These are phyloP conservation scores for Anniella stebbinsi DNA, from an alignment of 2,797 vertebrate species.

Conservation along the genomic window DNA sequence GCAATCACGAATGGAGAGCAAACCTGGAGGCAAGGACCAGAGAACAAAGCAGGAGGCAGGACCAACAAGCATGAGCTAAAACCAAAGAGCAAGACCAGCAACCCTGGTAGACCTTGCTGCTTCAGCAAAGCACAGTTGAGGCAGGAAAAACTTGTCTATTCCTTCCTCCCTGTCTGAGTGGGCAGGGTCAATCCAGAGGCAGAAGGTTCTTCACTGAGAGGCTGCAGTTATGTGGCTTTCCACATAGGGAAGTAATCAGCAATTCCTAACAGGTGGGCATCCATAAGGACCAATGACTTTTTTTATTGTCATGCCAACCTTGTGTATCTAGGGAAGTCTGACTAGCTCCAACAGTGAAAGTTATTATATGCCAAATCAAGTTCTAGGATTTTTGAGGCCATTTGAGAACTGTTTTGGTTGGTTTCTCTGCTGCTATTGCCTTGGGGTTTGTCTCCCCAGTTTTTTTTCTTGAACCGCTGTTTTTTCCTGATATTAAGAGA, in stretches of 20 bases:
- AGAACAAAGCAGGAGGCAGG: no score
- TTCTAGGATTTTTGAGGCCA: neutral
- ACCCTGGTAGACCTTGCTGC: neutral
- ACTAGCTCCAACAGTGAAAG: no score
- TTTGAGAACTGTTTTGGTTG: neutral
- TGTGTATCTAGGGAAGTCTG: neutral
- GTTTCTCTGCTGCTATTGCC: neutral
- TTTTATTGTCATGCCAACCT: no score
- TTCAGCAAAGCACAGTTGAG: neutral
- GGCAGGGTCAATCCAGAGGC: neutral
- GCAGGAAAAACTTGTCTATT: no score
- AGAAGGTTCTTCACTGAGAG: neutral
- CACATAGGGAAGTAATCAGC: no score
- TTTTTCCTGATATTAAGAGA: no score
- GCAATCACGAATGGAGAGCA: neutral
- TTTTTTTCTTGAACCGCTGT: neutral
- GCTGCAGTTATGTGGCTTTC: neutral
- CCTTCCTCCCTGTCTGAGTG: neutral
- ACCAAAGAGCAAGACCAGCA: no score
- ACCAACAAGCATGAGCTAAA: no score
- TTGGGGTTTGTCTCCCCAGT: neutral
- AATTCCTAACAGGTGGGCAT: no score
- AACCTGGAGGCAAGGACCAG: neutral
- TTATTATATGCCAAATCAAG: neutral
- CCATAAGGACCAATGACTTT: no score